A percentile compares a stretch with the other conserved stretches of the same genome.
These are phyloP conservation scores for Euwallacea similis DNA, from an alignment of 1,140 invertebrate genomes.

Conservation along the genomic window DNA sequence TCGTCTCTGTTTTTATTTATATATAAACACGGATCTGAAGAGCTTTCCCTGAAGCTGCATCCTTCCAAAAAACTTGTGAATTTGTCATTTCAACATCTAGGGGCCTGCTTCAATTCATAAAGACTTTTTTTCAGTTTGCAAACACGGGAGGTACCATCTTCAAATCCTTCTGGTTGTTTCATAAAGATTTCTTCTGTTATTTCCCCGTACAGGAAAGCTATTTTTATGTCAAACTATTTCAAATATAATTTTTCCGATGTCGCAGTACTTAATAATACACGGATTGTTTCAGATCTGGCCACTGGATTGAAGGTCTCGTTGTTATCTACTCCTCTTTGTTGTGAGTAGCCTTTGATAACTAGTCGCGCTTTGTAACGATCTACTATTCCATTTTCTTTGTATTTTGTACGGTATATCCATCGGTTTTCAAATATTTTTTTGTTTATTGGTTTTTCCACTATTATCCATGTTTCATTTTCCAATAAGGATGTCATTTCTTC, in stretches of 20 bases:
- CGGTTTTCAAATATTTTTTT: constrained; percentile 42
- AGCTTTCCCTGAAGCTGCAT: constrained; percentile 18
- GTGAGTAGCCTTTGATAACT: constrained; percentile 51
- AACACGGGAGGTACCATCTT: constrained; percentile 45
- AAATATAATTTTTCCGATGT: constrained; percentile 48
- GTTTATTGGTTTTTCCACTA: constrained; percentile 29
- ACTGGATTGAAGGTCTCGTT: constrained; percentile 47
- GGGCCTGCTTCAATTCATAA: constrained; percentile 46
- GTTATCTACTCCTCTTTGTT: constrained; percentile 39
- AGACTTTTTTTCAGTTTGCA: constrained; percentile 51
- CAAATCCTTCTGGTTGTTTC: constrained; percentile 50
- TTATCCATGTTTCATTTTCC: constrained; percentile 27
- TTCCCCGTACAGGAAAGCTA: constrained; percentile 55
- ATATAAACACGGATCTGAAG: constrained; percentile 35
- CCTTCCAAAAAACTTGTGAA: constrained; percentile 35
- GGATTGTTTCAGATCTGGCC: constrained; percentile 50
- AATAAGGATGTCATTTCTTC: constrained; percentile 26
- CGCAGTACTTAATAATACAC: constrained; percentile 47
- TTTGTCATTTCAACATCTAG: constrained; percentile 35
- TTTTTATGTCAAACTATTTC: constrained; percentile 55
- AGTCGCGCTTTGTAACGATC: constrained; percentile 47
- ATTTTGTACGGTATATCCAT: constrained; percentile 51
- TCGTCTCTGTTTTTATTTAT: constrained; percentile 12
- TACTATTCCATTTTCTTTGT: constrained; percentile 23
- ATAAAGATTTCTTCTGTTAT: constrained; percentile 55